Percentiles rank a stretch among this genome's conserved stretches.
Conservation (phyloP, 37 sponge, comb jelly and placozoan species). For the Corticium candelabrum region DNA sequence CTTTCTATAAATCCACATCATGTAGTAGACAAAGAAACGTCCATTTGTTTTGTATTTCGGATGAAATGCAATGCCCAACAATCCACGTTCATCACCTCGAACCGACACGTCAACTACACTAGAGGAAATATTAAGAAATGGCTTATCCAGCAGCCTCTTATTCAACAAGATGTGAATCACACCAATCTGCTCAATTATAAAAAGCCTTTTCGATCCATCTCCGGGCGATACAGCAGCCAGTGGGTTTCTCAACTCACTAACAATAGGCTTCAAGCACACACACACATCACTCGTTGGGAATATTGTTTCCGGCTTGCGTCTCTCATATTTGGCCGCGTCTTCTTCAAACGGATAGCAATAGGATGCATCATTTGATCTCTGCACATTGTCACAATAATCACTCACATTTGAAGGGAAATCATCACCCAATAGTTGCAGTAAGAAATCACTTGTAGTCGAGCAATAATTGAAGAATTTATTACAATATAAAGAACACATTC, state of each 20-base stretch:
- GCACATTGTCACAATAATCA: neutral
- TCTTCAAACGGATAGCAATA: slow-evolving; percentile 1
- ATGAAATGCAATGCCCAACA: slow-evolving; percentile 66
- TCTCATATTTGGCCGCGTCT: neutral
- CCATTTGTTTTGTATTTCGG: slow-evolving; percentile 47
- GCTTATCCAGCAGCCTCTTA: slow-evolving; percentile 25
- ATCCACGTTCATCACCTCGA: slow-evolving; percentile 58
- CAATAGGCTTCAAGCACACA: slow-evolving; percentile 44
- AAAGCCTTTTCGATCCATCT: slow-evolving; percentile 51
- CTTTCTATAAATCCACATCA: neutral
- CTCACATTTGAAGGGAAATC: neutral
- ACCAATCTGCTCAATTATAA: slow-evolving; percentile 61
- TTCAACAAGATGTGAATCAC: slow-evolving; percentile 28
- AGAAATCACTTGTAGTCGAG: neutral
- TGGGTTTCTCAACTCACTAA: slow-evolving; percentile 43
- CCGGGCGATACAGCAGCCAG: slow-evolving; percentile 26
- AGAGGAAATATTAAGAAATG: slow-evolving; percentile 46
- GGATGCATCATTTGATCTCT: neutral
- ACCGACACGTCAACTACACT: slow-evolving; percentile 12
- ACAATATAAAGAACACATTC: neutral
- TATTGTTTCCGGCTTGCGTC: neutral
- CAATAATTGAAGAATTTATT: neutral
- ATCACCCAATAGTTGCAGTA: too few relatives aligned
- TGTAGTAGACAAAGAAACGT: slow-evolving; percentile 50
- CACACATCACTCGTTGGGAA: slow-evolving; percentile 19